These are phyloP conservation scores for Dione vanillae DNA, from an alignment of 2,888 invertebrate species.

Conservation along the genomic window DNA sequence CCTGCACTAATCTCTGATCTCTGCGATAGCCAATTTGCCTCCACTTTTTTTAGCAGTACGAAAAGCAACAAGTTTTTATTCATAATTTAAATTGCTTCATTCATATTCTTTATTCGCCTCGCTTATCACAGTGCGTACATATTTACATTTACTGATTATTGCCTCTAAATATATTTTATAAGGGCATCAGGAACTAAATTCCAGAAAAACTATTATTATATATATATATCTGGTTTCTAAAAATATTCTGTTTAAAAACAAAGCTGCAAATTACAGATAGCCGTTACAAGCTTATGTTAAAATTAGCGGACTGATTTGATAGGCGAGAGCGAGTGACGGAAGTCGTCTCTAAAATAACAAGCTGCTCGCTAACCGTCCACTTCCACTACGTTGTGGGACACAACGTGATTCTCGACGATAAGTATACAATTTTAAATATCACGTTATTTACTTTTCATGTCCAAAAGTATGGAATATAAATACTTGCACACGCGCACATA, in stretches of 20 bases:
- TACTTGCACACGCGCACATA: no score
- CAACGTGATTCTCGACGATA: neutral
- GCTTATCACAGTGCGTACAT: neutral
- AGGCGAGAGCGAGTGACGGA: constrained; percentile 51
- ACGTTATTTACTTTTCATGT: no score
- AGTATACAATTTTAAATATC: no score
- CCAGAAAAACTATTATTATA: neutral
- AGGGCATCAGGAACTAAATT: neutral
- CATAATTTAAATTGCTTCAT: constrained; percentile 13
- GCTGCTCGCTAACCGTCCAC: constrained; percentile 51
- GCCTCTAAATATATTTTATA: neutral
- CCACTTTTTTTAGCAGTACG: constrained; percentile 11
- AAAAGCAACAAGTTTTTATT: constrained; percentile 16
- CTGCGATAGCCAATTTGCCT: constrained; percentile 43
- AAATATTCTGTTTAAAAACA: no score
- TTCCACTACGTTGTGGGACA: constrained; percentile 43
- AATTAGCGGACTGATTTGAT: constrained; percentile 50
- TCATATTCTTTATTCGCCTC: neutral
- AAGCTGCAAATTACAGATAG: constrained; percentile 32
- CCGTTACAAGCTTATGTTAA: constrained; percentile 44
- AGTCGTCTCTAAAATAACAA: constrained; percentile 56
- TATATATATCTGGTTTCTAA: no score
- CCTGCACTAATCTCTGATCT: constrained; percentile 45
- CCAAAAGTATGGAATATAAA: no score
- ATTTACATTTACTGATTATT: neutral